phyloP scores from a whole-genome alignment of 2,888 invertebrate genomes.

The Archips xylosteana region DNA sequence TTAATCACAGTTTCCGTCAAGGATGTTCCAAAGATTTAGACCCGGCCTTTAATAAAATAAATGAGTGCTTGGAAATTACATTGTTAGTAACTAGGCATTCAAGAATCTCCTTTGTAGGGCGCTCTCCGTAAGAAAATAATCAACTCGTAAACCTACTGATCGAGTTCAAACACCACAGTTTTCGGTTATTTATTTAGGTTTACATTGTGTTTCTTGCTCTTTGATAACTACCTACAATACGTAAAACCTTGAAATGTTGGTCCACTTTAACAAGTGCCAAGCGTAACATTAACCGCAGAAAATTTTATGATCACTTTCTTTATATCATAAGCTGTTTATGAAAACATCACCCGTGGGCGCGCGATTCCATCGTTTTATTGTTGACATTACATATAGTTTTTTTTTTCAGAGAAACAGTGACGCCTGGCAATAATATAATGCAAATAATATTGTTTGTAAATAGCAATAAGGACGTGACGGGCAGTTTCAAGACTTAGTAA shows the following conservation, averaged over 20 bases:
- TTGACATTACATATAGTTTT: background rate
- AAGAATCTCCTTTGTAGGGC: background rate
- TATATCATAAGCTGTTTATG: conserved; percentile 25
- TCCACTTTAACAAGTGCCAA: conserved; percentile 34
- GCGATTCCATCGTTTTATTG: conserved; percentile 8
- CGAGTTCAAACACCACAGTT: conserved; percentile 52
- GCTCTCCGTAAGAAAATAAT: conserved; percentile 48
- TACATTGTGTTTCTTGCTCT: conserved; percentile 48
- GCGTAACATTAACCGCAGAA: conserved; percentile 27
- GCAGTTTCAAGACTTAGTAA: background rate
- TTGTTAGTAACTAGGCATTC: background rate
- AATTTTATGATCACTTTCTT: conserved; percentile 33
- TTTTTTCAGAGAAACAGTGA: background rate
- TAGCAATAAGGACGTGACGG: conserved; percentile 14
- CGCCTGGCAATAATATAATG: background rate
- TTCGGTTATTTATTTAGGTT: conserved; percentile 52
- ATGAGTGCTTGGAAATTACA: background rate
- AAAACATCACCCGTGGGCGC: conserved; percentile 8
- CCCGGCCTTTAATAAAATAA: background rate
- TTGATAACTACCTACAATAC: conserved; percentile 36
- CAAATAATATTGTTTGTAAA: conserved; percentile 11
- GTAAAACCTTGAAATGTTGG: conserved; percentile 33
- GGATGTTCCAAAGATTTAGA: conserved; percentile 2
- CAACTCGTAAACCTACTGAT: conserved; percentile 56
- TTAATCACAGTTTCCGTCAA: conserved; percentile 44